These are phyloP conservation scores for Eremobia ochroleuca DNA, from an alignment of 2,888 invertebrate genomes.

Conservation along the genomic window DNA sequence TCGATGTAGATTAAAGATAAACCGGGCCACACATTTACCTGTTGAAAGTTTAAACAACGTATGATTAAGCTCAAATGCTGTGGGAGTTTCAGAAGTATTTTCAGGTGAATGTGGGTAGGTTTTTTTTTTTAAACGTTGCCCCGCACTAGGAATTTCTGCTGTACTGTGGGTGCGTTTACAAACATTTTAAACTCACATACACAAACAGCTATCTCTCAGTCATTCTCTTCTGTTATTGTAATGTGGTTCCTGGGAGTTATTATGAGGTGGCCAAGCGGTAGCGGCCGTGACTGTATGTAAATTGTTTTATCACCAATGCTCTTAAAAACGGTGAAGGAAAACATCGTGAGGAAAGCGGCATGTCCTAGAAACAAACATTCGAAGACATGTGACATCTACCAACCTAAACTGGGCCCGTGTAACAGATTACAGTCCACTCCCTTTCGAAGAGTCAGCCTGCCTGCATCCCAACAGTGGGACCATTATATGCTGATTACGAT, in stretches of 20 bases:
- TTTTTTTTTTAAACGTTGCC: no score
- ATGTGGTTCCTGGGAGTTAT: neutral
- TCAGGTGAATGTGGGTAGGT: neutral
- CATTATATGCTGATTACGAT: neutral
- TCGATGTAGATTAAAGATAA: slow-evolving; percentile 56
- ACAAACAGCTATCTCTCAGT: no score
- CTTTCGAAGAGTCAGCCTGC: no score
- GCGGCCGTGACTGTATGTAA: neutral
- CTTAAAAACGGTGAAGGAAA: no score
- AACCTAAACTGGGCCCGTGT: neutral
- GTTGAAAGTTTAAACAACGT: slow-evolving; percentile 62
- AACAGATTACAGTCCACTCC: no score
- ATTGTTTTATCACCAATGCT: no score
- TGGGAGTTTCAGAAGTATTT: slow-evolving; percentile 1
- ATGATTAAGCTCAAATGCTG: slow-evolving; percentile 52
- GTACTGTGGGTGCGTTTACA: no score
- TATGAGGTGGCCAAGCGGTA: neutral
- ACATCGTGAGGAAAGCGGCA: neutral
- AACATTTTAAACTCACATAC: no score
- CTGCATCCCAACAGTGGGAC: no score
- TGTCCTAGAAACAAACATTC: neutral
- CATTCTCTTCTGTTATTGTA: neutral
- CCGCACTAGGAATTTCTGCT: no score
- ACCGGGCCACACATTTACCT: slow-evolving; percentile 29
- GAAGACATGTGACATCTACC: neutral